These are phyloP conservation scores for Antennarius maculatus DNA, from an alignment of 2,797 vertebrate genomes.

Conservation along the genomic window DNA sequence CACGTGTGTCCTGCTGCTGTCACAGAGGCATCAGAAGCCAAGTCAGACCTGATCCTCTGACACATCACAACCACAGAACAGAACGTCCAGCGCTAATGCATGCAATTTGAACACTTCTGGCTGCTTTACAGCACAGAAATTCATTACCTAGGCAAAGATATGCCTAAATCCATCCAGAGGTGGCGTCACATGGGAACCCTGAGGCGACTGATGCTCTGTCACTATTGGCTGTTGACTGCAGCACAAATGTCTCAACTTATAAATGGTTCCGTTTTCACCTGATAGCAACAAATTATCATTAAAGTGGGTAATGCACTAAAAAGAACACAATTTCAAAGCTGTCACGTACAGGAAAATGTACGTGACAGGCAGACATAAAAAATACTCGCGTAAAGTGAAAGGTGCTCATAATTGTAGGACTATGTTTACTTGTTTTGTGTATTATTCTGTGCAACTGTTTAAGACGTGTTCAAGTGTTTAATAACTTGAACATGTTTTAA, in stretches of 20 bases:
- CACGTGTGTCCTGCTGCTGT: background rate
- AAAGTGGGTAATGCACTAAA: too few species aligned
- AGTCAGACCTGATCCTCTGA: conserved; percentile 21
- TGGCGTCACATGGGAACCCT: background rate
- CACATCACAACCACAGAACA: background rate
- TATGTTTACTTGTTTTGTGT: background rate
- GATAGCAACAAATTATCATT: background rate
- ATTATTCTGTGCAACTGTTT: too few species aligned
- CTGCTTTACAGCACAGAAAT: background rate
- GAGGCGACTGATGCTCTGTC: background rate
- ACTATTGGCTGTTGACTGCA: background rate
- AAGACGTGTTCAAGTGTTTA: too few species aligned
- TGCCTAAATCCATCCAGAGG: background rate
- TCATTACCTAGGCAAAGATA: background rate
- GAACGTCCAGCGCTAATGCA: background rate
- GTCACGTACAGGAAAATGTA: too few species aligned
- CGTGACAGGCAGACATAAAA: too few species aligned
- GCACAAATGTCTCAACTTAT: background rate
- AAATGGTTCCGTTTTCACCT: background rate
- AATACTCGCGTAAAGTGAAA: too few species aligned
- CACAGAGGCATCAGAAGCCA: background rate
- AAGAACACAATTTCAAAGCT: background rate
- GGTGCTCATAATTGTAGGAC: too few species aligned
- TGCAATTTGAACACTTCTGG: background rate
- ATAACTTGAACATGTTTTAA: background rate